phyloP scores from a whole-genome alignment of 2,797 vertebrate genomes.

The Diceros bicornis region DNA sequence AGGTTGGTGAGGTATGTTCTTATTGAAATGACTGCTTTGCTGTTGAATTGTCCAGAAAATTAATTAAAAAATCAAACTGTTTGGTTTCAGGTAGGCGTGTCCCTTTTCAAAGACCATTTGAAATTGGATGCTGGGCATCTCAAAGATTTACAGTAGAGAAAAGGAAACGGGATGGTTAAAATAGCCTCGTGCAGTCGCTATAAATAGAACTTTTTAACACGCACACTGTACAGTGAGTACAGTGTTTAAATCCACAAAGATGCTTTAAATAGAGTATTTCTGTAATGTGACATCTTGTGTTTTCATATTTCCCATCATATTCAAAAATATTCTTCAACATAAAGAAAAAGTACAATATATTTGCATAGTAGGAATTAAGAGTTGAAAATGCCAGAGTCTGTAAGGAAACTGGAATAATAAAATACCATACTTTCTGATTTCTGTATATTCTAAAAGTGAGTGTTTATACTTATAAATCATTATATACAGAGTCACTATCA shows the following conservation, averaged over 20 bases:
- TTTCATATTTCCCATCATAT: slow-evolving; percentile 75
- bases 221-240: slow-evolving; percentile 53
- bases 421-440: slow-evolving; percentile 19
- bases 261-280: slow-evolving; percentile 73
- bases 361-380: slow-evolving; percentile 64
- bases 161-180: slow-evolving; percentile 62
- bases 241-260: slow-evolving; percentile 67
- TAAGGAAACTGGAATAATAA: slow-evolving; percentile 26
- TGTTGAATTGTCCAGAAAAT: background rate
- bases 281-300: slow-evolving; percentile 73
- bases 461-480: background rate
- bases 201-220: slow-evolving; percentile 69
- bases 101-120: background rate
- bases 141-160: slow-evolving; percentile 52
- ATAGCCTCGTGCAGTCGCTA: slow-evolving; percentile 34
- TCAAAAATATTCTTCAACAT: slow-evolving; percentile 77
- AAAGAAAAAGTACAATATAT: slow-evolving; percentile 72
- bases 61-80: slow-evolving; percentile 23
- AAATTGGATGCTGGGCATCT: background rate
- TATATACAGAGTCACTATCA: background rate
- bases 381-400: slow-evolving; percentile 37
- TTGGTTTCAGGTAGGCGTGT: background rate
- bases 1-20: background rate
- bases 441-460: background rate
- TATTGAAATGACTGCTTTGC: background rate